Base-by-base conservation (phyloP, 1,140 invertebrate species). In the Limonius californicus region DNA sequence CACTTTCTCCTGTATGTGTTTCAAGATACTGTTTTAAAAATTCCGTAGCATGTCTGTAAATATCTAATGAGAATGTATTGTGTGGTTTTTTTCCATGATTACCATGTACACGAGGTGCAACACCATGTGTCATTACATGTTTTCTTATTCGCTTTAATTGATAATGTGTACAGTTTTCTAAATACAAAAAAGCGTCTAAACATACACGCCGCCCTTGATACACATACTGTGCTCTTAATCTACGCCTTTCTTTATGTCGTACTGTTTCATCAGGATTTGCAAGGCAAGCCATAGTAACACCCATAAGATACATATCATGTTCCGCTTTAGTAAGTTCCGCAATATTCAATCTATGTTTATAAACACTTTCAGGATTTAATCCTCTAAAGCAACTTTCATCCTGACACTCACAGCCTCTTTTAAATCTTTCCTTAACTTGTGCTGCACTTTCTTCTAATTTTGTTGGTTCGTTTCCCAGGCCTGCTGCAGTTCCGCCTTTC, bases 41-140 rank as follows among this genome's bases (percentile, higher is more conserved):
- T 64, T 87, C 83, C 6, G 87, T 89, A 1, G 87, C 88, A 72
- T 88, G 87, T 71, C 87, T 84, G 68, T 90, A 90, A 60, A 88
- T 89, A 69, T 90, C 86, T 18, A 90, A 76, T 6, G 88, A 87
- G 69, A 90, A 89, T 1, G 88, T 89, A 72, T 91, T 91, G 66
- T 90, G 88, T n/a, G 88, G 88, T 70, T 88, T 85, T 78, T 90
- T 90, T 3, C 88, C 87, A 62, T 88, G 84, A 74, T 90, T 91
- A 1, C 89, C 88, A 74, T 90, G 89, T 35, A 89, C 84, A 50
- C 88, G 76, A 0, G 89, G 88, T 0, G 87, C 86, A 0, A 91
- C 88, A 11, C 89, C 89, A 70, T 90, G 88, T 0, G 85, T 87
- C 80, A 88, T 87, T 1, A 90, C 81, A 74, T 91, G 89, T 69